Conservation (phyloP, 2,113 vertebrate genomes). For the Garra rufa region DNA sequence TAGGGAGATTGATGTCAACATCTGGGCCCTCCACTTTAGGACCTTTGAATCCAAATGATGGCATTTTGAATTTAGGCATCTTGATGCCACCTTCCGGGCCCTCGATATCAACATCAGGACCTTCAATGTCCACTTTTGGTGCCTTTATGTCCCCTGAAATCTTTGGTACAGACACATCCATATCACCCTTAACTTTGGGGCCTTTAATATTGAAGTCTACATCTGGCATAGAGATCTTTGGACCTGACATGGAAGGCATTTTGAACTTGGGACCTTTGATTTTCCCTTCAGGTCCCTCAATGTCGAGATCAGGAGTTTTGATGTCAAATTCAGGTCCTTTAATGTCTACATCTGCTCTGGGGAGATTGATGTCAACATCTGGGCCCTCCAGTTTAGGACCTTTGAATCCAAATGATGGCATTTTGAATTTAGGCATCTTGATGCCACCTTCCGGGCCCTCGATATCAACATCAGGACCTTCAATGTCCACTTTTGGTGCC, state of each 20-base stretch:
- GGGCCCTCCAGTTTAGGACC: slow-evolving; percentile 12
- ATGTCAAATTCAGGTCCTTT: background rate
- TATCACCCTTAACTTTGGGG: slow-evolving; percentile 1
- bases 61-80: slow-evolving; percentile 6
- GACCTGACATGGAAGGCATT: slow-evolving; percentile 36
- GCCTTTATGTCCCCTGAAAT: slow-evolving; percentile 52
- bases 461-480: background rate
- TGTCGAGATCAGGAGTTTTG: background rate
- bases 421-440: slow-evolving; percentile 31
- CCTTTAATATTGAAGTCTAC: background rate
- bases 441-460: background rate
- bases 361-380: slow-evolving; percentile 20
- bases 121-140: slow-evolving; percentile 53
- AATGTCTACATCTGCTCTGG: background rate
- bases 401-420: slow-evolving; percentile 31
- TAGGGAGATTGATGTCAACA: background rate
- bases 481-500: slow-evolving; percentile 21
- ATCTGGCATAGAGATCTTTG: background rate
- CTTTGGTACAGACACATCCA: slow-evolving; percentile 58
- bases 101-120: background rate
- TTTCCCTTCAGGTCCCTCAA: slow-evolving; percentile 30
- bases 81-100: background rate
- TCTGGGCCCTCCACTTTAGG: background rate
- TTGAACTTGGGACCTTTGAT: slow-evolving; percentile 44
- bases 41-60: slow-evolving; percentile 4